Percentiles rank a stretch among this genome's conserved stretches.
phyloP scores from a whole-genome alignment of 2,113 vertebrate genomes.

The Colaptes auratus region DNA sequence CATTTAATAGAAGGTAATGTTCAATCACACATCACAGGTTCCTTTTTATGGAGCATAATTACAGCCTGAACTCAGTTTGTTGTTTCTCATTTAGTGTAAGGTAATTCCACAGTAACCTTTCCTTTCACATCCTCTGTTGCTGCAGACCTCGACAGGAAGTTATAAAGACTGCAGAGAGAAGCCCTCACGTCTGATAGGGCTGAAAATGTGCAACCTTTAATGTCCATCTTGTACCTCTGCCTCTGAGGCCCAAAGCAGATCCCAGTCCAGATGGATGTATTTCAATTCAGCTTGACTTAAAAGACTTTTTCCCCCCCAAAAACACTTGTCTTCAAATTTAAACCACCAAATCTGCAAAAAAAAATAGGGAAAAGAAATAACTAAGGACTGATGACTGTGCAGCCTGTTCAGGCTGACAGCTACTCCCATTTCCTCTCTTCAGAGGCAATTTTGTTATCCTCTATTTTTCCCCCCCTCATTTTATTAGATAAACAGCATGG shows the following conservation, averaged over 20 bases:
- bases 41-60: not conserved
- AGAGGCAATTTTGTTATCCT: not conserved
- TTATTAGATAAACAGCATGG: not conserved
- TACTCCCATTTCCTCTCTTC: not conserved
- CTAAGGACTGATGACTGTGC: not conserved
- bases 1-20: not conserved
- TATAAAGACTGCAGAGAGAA: not conserved
- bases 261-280: fast-evolving
- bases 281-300: not conserved
- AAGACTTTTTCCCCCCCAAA: not conserved
- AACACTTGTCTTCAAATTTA: not conserved
- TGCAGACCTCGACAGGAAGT: constrained; percentile 2
- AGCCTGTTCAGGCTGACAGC: not conserved
- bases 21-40: not conserved
- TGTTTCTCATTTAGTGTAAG: not conserved
- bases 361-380: not conserved
- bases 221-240: not conserved
- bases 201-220: not conserved
- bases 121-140: not conserved
- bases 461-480: not conserved
- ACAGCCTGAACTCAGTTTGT: not conserved
- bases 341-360: not conserved
- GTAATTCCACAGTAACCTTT: not conserved
- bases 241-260: not conserved
- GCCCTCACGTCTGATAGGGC: not conserved